Base-by-base conservation (phyloP, 1,140 invertebrate species). In the Brachystomella parvula region DNA sequence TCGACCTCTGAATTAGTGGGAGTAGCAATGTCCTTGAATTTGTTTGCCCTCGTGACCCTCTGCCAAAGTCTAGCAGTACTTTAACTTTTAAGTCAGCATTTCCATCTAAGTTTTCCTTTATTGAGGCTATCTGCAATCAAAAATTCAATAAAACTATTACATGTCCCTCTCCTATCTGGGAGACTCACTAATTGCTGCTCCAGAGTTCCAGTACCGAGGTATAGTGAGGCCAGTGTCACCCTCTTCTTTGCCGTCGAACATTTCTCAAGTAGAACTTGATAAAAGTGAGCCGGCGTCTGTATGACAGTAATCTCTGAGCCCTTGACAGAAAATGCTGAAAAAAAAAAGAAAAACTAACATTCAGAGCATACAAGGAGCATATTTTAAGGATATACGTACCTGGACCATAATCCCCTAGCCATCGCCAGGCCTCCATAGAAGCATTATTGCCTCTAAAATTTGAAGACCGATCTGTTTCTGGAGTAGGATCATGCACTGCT, bases 181-280 rank as follows among this genome's bases (percentile, higher is more conserved):
- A 47, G 21, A 32, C 76, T 76, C 79, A 89, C 88, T 75, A 98
- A 78, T 65, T 89, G 81, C 63, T 83, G 81, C 79, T 98, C 96
- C 66, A 96, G 78, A 31, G 82, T 75, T 1, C 94, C 94, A 66
- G 86, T 96, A 49, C 96, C 96, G 44, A 98, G 79, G 77, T 99
- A 99, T 3, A 99, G 79, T 57, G 95, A 96, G 1, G 94, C 89
- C 58, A 98, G 77, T 0, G 88, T 86, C 74, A 99, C 90, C 74
- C 96, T 83, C 61, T 81, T 79, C 69, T 85, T 85, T 1, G 94
- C 89, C 68, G 77, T 80, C 71, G 78, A 77, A 72, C 88, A 86
- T 76, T 86, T 85, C 44, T 86, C 78, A 74, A 93, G 75, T 19
- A 95, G 74, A 1, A 82, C 85, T 19, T 85, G 77, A 75, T 93